Evolutionary conservation across 2,797 vertebrate genomes (phyloP).

Genomic region (Sebastes reedi): DNA sequence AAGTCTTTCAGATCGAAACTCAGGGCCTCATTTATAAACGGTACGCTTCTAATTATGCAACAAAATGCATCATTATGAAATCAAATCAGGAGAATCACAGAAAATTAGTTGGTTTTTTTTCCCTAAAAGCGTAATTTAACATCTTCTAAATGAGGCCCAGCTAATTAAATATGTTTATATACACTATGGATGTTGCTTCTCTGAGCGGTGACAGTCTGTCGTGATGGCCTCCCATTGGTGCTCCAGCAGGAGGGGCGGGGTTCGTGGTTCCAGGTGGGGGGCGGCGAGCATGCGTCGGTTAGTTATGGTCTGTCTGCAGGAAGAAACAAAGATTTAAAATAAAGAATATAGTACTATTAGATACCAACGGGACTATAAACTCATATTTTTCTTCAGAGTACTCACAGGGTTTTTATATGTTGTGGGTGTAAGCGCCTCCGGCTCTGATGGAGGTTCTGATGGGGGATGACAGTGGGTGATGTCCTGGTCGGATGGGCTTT

Average conservation of each 20-base stretch:
- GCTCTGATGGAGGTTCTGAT: conserved; percentile 84
- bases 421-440: conserved; percentile 77
- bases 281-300: conserved; percentile 48
- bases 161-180: conserved; percentile 22
- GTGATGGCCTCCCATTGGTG: conserved; percentile 50
- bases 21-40: conserved; percentile 29
- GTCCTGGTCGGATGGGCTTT: conserved; percentile 92
- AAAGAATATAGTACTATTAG: neutral
- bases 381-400: neutral
- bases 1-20: neutral
- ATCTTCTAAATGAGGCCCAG: conserved; percentile 28
- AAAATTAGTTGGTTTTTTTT: neutral
- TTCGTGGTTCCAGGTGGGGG: conserved; percentile 36
- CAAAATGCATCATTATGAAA: neutral
- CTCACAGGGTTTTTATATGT: conserved; percentile 72
- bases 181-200: conserved; percentile 15
- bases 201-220: conserved; percentile 31
- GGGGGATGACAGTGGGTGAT: conserved; percentile 89
- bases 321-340: neutral
- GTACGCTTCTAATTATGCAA: neutral
- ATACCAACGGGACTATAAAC: neutral
- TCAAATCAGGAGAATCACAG: neutral
- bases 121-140: neutral
- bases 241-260: conserved; percentile 32
- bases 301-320: conserved; percentile 31